Conservation (phyloP, 2,797 vertebrate genomes). For the Leucoraja ocellata region DNA sequence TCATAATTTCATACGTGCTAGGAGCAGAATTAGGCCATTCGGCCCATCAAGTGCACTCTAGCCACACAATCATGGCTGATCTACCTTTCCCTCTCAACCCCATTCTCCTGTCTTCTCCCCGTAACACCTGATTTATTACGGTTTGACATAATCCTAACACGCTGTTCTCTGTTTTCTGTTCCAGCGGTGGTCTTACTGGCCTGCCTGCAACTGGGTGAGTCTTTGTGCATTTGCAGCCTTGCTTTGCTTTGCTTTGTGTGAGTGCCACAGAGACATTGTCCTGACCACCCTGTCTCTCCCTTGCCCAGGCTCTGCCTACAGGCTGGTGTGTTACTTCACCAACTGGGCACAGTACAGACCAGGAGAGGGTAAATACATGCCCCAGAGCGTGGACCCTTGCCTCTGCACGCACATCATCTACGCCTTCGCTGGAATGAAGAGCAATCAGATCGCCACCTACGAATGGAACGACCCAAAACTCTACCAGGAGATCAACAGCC, state of each 20-base stretch:
- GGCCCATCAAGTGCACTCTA: too few species aligned
- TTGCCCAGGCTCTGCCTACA: conserved; percentile 59
- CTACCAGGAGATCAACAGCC: conserved; percentile 56
- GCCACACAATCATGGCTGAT: too few species aligned
- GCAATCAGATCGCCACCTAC: conserved; percentile 56
- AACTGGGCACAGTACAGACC: conserved; percentile 81
- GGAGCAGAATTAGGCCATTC: too few species aligned
- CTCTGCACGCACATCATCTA: conserved; percentile 78
- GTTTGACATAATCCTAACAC: not conserved
- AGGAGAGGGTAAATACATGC: conserved; percentile 55
- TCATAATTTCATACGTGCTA: too few species aligned
- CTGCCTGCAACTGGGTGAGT: not conserved
- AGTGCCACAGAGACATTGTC: not conserved
- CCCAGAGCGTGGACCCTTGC: conserved; percentile 65
- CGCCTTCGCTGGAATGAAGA: conserved; percentile 66
- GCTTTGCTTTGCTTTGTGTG: not conserved
- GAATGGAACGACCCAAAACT: conserved; percentile 69
- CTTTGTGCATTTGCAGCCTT: not conserved
- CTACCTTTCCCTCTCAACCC: too few species aligned
- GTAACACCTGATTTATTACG: too few species aligned
- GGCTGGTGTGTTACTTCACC: conserved; percentile 74
- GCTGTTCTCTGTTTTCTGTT: not conserved
- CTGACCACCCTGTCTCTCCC: not conserved
- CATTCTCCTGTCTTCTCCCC: too few species aligned
- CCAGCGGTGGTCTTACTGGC: not conserved